phyloP scores from a whole-genome alignment of 2,888 invertebrate genomes.

The Aleiodes alternator region DNA sequence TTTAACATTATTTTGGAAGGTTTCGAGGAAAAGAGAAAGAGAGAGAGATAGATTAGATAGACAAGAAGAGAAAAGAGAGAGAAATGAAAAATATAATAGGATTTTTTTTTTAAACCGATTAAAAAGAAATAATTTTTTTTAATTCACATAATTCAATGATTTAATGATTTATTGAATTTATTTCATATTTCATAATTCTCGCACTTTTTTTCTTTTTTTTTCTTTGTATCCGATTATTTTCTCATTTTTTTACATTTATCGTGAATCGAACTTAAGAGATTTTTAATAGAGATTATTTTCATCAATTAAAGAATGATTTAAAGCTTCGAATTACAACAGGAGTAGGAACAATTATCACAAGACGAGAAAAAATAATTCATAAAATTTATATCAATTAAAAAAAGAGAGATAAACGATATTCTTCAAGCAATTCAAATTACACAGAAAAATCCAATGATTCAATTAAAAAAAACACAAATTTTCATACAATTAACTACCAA shows the following conservation, averaged over 20 bases:
- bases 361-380: constrained; percentile 8
- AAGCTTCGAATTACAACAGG: not conserved
- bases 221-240: too few species aligned
- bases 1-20: constrained; percentile 3
- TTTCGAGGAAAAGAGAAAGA: not conserved
- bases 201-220: not conserved
- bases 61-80: not conserved
- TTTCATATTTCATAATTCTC: not conserved
- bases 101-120: too few species aligned
- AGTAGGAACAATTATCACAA: not conserved
- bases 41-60: not conserved
- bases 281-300: constrained; percentile 2
- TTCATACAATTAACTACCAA: too few species aligned
- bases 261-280: constrained; percentile 20
- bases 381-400: not conserved
- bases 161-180: not conserved
- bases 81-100: not conserved
- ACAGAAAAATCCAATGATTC: constrained; percentile 12
- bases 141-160: constrained; percentile 38
- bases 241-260: not conserved
- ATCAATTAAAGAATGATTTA: not conserved
- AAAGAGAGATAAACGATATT: not conserved
- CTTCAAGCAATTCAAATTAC: not conserved
- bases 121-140: constrained; percentile 23
- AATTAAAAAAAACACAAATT: constrained; percentile 32